Conservation (phyloP, 2,113 vertebrate species). For the Bujurquina vittata region DNA sequence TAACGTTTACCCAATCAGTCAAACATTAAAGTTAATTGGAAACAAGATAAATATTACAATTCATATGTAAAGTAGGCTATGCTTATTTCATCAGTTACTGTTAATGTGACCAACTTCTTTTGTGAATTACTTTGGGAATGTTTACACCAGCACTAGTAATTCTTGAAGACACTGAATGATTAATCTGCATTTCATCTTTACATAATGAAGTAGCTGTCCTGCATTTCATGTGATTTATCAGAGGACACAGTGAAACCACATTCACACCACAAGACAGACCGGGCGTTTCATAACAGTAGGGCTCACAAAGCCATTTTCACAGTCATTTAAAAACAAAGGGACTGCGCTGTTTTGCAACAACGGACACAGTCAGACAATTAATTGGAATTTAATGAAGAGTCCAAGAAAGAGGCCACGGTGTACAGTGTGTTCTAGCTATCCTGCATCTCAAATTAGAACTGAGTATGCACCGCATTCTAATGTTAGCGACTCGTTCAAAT, state of each 20-base stretch:
- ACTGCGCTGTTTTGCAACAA: not conserved
- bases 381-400: constrained; percentile 3
- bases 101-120: not conserved
- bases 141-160: constrained; percentile 4
- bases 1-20: not conserved
- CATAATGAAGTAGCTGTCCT: constrained; percentile 28
- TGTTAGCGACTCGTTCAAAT: not conserved
- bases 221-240: constrained; percentile 57
- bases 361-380: not conserved
- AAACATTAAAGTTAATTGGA: not conserved
- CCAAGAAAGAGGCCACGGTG: not conserved
- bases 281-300: constrained; percentile 20
- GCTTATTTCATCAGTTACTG: not conserved
- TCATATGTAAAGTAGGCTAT: not conserved
- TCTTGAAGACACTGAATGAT: not conserved
- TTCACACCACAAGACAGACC: constrained; percentile 27
- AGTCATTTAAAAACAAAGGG: constrained; percentile 10
- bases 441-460: not conserved
- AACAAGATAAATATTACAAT: not conserved
- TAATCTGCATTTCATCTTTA: constrained; percentile 40
- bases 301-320: constrained; percentile 22
- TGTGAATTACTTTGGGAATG: not conserved
- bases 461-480: not conserved
- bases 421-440: not conserved
- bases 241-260: constrained; percentile 39